These are phyloP conservation scores for Onychomys torridus DNA, from an alignment of 2,797 vertebrate species.

Conservation along the genomic window DNA sequence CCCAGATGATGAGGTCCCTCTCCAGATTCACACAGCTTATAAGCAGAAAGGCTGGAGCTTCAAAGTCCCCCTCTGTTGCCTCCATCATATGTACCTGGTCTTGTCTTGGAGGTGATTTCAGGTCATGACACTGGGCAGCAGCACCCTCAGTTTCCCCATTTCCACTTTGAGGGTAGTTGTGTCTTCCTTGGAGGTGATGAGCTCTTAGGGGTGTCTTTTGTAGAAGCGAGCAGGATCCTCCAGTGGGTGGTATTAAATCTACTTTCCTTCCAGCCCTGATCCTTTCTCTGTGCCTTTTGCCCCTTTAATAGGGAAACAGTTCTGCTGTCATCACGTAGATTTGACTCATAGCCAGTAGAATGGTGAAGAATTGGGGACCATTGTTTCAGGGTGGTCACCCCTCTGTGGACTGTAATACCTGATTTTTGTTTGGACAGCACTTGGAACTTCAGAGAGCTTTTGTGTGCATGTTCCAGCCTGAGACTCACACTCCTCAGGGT, in stretches of 20 bases:
- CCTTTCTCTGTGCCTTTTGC: conserved; percentile 39
- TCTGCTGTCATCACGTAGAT: background rate
- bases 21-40: background rate
- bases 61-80: background rate
- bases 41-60: background rate
- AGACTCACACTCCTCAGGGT: background rate
- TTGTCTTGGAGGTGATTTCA: background rate
- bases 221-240: conserved; percentile 38
- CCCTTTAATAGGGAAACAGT: background rate
- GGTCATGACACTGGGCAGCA: background rate
- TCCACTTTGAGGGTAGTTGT: background rate
- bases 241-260: background rate
- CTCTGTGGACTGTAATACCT: background rate
- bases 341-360: background rate
- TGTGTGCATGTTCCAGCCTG: background rate
- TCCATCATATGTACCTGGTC: background rate
- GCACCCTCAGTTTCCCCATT: background rate
- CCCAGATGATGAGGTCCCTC: background rate
- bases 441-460: conserved; percentile 5
- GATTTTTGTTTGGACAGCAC: background rate
- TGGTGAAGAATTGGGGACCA: background rate
- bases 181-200: background rate
- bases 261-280: background rate
- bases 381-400: background rate
- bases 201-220: conserved; percentile 4